phyloP scores from a whole-genome alignment of 1,140 invertebrate genomes.

The Danaus melanippus region DNA sequence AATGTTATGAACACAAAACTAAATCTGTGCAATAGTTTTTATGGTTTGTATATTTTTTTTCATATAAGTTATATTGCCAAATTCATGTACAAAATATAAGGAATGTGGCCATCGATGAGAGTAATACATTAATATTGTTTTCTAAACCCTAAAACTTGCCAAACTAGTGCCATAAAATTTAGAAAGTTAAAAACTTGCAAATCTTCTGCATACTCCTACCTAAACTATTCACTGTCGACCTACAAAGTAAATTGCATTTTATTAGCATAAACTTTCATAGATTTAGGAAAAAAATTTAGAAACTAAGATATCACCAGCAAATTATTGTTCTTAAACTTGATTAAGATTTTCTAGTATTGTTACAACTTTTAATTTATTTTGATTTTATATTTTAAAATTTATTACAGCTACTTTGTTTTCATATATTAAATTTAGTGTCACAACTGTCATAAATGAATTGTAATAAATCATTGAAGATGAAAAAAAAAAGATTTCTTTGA shows the following conservation, averaged over 20 bases:
- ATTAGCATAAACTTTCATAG: conserved; percentile 64
- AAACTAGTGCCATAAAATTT: conserved; percentile 63
- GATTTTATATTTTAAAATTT: no score
- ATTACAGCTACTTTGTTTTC: no score
- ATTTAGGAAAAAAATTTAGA: conserved; percentile 15
- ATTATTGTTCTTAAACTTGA: not conserved
- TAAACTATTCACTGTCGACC: conserved; percentile 53
- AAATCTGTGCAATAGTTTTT: no score
- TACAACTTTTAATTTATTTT: no score
- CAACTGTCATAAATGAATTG: no score
- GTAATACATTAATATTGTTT: conserved; percentile 23
- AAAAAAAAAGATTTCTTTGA: no score
- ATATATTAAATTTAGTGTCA: no score
- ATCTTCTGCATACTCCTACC: conserved; percentile 57
- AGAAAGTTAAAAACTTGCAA: conserved; percentile 65
- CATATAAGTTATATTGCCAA: no score
- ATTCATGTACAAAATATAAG: not conserved
- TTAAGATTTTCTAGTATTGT: no score
- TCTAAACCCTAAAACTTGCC: conserved; percentile 64
- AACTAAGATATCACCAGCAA: conserved; percentile 7
- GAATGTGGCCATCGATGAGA: conserved; percentile 14
- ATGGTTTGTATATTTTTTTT: no score
- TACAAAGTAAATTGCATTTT: conserved; percentile 68
- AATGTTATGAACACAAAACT: no score
- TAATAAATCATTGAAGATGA: no score